Percentiles rank a stretch among this genome's conserved stretches.
Conservation (phyloP, 2,888 invertebrate species). For the Diloba caeruleocephala region DNA sequence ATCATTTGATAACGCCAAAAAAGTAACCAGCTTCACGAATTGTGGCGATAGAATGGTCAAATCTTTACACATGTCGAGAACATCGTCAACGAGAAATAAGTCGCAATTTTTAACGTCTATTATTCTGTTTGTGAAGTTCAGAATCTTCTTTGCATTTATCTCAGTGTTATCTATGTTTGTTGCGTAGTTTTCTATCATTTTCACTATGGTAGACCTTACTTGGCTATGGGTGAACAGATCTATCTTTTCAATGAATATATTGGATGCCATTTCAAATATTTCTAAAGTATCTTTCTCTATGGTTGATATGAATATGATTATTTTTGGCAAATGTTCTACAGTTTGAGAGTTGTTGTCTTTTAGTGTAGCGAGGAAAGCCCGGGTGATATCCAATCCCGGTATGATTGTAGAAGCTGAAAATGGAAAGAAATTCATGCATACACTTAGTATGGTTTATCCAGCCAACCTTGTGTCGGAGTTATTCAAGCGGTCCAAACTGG, state of each 20-base stretch:
- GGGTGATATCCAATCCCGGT: constrained; percentile 64
- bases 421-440: background rate
- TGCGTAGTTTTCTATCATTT: constrained; percentile 16
- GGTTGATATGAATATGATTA: constrained; percentile 55
- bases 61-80: constrained; percentile 14
- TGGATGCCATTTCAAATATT: constrained; percentile 57
- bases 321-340: constrained; percentile 57
- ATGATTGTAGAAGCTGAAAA: constrained; percentile 58
- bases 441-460: no score
- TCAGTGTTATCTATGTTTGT: constrained; percentile 1
- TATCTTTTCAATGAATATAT: constrained; percentile 64
- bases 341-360: constrained; percentile 64
- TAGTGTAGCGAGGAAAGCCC: constrained; percentile 59
- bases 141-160: constrained; percentile 39
- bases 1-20: constrained; percentile 40
- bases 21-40: constrained; percentile 23
- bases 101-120: constrained; percentile 4
- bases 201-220: constrained; percentile 22
- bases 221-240: constrained; percentile 57
- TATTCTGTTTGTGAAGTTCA: constrained; percentile 13
- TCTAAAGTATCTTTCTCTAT: constrained; percentile 47
- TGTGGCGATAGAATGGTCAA: constrained; percentile 24
- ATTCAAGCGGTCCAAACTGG: no score
- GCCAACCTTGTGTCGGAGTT: no score
- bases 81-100: background rate